Percentiles rank a stretch among this genome's conserved stretches.
These are phyloP conservation scores for Coracias cyanogaster DNA, from an alignment of 2,797 vertebrate genomes.

Conservation along the genomic window DNA sequence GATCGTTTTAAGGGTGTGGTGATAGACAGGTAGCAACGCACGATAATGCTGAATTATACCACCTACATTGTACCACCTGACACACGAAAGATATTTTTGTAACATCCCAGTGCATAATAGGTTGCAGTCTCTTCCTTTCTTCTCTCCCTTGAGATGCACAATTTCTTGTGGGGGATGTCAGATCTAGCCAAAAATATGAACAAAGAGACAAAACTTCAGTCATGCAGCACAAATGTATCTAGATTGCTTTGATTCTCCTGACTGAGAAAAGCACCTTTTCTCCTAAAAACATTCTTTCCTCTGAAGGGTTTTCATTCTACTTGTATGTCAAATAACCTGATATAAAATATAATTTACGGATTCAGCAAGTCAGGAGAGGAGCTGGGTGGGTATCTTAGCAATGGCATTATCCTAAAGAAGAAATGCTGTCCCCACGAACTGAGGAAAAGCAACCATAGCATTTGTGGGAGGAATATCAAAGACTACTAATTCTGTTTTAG, in stretches of 20 bases:
- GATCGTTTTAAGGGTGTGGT: constrained; percentile 14
- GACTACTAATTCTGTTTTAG: neutral
- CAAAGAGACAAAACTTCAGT: neutral
- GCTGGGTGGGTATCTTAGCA: neutral
- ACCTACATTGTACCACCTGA: neutral
- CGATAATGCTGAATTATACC: constrained; percentile 50
- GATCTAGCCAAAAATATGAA: neutral
- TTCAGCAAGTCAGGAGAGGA: neutral
- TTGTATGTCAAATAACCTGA: neutral
- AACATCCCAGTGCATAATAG: constrained; percentile 27
- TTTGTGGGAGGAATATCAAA: neutral
- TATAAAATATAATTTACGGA: neutral
- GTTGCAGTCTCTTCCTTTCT: neutral
- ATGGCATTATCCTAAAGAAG: neutral
- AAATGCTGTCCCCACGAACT: neutral
- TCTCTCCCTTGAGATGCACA: neutral
- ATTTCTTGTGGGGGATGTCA: constrained; percentile 9
- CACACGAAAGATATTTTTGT: constrained; percentile 24
- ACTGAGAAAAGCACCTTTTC: neutral
- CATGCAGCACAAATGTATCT: neutral
- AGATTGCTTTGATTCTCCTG: neutral
- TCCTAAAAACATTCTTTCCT: neutral
- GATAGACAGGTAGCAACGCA: constrained; percentile 28
- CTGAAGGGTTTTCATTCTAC: neutral
- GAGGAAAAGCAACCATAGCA: neutral